Conservation (phyloP, 1,140 invertebrate species). For the Chionoecetes opilio region DNA sequence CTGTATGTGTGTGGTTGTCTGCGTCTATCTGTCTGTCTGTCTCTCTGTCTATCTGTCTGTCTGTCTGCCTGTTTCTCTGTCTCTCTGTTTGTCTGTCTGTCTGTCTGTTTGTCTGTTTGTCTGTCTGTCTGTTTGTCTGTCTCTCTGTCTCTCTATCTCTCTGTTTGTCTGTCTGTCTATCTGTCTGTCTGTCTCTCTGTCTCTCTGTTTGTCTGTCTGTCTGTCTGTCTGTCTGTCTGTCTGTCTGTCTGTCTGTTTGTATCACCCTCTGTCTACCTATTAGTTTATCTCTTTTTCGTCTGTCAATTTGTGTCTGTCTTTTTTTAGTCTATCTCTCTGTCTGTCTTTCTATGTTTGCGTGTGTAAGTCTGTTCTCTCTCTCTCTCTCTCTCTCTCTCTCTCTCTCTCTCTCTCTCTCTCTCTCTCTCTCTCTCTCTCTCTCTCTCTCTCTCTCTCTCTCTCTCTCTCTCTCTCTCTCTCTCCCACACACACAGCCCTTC, state of each 20-base stretch:
- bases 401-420: conserved; percentile 8
- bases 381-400: not conserved
- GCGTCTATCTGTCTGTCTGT: no score
- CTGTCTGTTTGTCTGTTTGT: no score
- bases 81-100: no score
- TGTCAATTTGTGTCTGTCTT: not conserved
- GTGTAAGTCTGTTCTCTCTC: not conserved
- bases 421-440: conserved; percentile 8
- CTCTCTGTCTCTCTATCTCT: no score
- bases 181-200: no score
- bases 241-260: not conserved
- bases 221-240: no score
- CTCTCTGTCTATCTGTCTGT: no score
- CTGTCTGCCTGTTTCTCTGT: no score
- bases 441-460: conserved; percentile 8
- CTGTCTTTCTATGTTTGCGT: not conserved
- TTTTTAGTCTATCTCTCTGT: not conserved
- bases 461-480: not conserved
- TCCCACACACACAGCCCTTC: not conserved
- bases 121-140: no score
- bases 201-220: no score
- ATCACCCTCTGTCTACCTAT: not conserved
- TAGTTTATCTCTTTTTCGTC: not conserved
- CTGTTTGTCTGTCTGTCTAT: no score
- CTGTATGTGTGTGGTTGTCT: no score